Evolutionary conservation across 2,113 vertebrate species (phyloP), one percentile per base, ranked within the genome.

Genomic region (Aramus guarauna): DNA sequence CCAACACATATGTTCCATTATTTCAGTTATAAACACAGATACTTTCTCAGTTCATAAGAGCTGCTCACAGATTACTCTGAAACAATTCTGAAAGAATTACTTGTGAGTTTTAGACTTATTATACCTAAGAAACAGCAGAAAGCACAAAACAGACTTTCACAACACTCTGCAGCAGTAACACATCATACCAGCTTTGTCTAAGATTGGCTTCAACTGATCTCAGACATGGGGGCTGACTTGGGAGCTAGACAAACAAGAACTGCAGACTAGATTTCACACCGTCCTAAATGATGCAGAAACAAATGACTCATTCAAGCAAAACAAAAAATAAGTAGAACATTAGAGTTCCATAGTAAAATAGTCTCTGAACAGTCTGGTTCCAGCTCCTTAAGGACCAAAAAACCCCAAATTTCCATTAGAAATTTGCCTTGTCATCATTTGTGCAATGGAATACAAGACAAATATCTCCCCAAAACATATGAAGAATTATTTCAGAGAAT

Each of bases 221-320:
- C 92, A 94, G 90, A 80, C 88, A 74, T 0, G 7, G 92, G 75
- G 92, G 79, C 75, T 93, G 92, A 26, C 17, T 86, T 48, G 91
- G 68, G 85, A 94, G 92, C 88, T 71, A 96, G 91, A 92, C 88
- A 87, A 90, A 83, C 76, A 78, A 59, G 86, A 84, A 76, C 37
- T 72, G 84, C 62, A 92, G 72, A 80, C 5, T 45, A 68, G 19
- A 77, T 53, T 66, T 95, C 88, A 82, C 86, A 29, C 69, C 23
- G 56, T 78, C 66, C 18, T 17, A 50, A 82, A 82, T 36, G 84
- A 67, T 71, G 84, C 73, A 89, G 69, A 91, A 92, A 66, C 22
- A 83, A 48, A 73, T 94, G 83, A 96, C 29, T 94, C 94, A 89
- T 52, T 81, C 34, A 71, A 91, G 29, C 43, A 53, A 89, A 94